Conservation (phyloP, 2,113 vertebrate species). For the Lipotes vexillifer region DNA sequence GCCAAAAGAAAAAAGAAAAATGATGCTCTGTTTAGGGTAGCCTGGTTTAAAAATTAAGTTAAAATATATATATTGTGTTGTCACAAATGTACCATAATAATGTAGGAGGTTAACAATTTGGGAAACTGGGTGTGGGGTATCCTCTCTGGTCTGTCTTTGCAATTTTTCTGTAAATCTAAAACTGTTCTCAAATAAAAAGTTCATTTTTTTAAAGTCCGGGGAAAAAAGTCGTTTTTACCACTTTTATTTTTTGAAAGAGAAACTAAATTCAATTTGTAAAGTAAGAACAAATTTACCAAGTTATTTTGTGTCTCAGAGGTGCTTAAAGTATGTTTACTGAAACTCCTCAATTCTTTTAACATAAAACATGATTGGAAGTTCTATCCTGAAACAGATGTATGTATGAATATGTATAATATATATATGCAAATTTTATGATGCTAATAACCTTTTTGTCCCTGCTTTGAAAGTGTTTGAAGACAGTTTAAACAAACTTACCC, state of each 20-base stretch:
- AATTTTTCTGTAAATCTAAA: neutral
- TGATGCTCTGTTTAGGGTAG: neutral
- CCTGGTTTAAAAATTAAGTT: neutral
- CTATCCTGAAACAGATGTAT: neutral
- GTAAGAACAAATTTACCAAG: neutral
- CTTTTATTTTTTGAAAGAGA: neutral
- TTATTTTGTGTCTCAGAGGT: neutral
- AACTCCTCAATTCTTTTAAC: neutral
- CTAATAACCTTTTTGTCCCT: neutral
- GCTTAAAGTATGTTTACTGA: neutral
- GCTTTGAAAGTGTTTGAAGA: neutral
- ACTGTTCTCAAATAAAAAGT: neutral
- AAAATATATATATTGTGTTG: neutral
- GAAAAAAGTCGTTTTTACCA: neutral
- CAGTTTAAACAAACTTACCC: neutral
- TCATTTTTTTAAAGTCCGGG: neutral
- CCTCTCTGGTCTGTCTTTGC: neutral
- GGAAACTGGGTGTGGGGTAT: neutral
- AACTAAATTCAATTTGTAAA: slow-evolving; percentile 15
- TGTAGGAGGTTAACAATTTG: neutral
- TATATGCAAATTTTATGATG: neutral
- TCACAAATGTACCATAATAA: neutral
- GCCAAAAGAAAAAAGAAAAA: neutral
- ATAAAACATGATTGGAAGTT: neutral
- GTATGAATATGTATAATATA: neutral